Evolutionary conservation across 2,797 vertebrate species (phyloP).

Genomic region (Rhinophrynus dorsalis): DNA sequence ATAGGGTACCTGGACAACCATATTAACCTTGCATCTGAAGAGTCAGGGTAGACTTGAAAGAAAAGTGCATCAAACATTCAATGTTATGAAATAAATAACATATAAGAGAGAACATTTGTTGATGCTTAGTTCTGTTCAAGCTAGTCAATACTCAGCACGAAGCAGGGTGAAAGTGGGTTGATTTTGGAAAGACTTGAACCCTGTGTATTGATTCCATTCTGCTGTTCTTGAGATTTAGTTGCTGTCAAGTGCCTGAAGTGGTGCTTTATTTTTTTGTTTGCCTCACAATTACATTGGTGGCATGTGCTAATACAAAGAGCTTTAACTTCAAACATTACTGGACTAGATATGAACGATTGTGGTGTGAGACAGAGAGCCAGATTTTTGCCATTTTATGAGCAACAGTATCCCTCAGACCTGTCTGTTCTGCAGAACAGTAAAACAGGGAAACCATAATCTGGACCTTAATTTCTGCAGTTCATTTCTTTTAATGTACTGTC

Average conservation of each 20-base stretch:
- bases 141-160: constrained; percentile 76
- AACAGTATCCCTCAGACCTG: constrained; percentile 91
- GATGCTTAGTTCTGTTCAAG: constrained; percentile 79
- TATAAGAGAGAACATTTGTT: constrained; percentile 71
- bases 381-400: constrained; percentile 84
- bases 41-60: constrained; percentile 79
- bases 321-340: constrained; percentile 94
- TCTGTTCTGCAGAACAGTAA: constrained; percentile 86
- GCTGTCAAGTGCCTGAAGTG: constrained; percentile 99
- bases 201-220: constrained; percentile 90
- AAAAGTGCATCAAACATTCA: constrained; percentile 75
- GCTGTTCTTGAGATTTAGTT: constrained; percentile 98
- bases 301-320: constrained; percentile 98
- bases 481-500: constrained; percentile 87
- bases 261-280: constrained; percentile 95
- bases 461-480: constrained; percentile 87
- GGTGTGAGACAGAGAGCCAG: constrained; percentile 76
- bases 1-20: constrained; percentile 74
- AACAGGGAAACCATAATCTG: constrained; percentile 86
- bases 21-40: constrained; percentile 73
- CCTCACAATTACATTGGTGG: constrained; percentile 97
- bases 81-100: constrained; percentile 73
- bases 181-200: constrained; percentile 81
- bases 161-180: constrained; percentile 79
- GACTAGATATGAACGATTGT: constrained; percentile 84